Evolutionary conservation across 2,888 invertebrate species (phyloP), one percentile per base, ranked within the genome.

Genomic region (Melinaea menophilus): DNA sequence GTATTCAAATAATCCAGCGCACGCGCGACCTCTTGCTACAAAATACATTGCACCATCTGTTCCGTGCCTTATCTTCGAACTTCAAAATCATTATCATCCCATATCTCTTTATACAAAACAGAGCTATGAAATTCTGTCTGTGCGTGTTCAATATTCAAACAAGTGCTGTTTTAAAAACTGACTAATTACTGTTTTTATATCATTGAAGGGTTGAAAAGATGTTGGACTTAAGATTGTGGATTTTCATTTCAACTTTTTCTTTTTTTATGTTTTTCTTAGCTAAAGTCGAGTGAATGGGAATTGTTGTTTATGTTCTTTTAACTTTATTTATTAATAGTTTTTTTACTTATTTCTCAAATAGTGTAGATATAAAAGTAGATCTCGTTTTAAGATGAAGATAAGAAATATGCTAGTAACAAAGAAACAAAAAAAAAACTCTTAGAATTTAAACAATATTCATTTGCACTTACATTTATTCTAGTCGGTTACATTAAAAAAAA

Each of bases 101-200:
- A 55, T 35, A 37, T 55, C 55, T 37, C 37, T 55, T 13, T 47
- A 7, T 48, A 48, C 58, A 13, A 51, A 33, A 48, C 47, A 47
- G 34, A 46, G 46, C 46, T 58, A n/a, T 34, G 34, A 58, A 11
- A 46, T 31, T 46, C 58, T 47, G 58, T 58, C 58, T 22, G 22
- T 55, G 7, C 31, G 48, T 35, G 22, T 22, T 31, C 31, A 51
- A 61, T 56, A 37, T 34, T 51, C 22, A 51, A 62, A 59, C 58
- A 62, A 61, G 57, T 57, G 62, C 59, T 55, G 56, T 64, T 66
- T 62, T 69, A 64, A 67, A 58, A 66, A 69, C 62, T 66, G 70
- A 71, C 71, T 72, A 72, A 72, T 72, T 72, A 69, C 70, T 66
- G 69, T 70, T 71, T 69, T 70, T 68, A 71, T 69, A 67, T 64